These are phyloP conservation scores for Chelonus insularis DNA, from an alignment of 1,140 invertebrate species.

Conservation along the genomic window DNA sequence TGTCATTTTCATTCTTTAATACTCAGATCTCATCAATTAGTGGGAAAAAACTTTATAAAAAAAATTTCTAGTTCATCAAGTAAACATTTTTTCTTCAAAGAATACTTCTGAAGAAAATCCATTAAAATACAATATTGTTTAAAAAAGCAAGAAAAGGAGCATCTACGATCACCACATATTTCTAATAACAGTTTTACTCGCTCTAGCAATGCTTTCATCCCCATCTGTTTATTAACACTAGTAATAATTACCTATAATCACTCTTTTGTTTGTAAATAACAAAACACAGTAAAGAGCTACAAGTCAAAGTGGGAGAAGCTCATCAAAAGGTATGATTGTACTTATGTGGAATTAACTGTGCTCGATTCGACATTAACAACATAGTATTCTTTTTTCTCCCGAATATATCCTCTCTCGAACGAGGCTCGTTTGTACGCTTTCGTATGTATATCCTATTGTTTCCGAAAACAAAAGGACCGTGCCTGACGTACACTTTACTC, in stretches of 20 bases:
- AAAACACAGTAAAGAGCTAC: background rate
- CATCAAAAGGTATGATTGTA: background rate
- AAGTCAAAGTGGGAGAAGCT: background rate
- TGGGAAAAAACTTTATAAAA: too few relatives aligned
- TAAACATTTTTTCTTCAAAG: too few relatives aligned
- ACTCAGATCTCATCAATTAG: too few relatives aligned
- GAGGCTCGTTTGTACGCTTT: constrained; percentile 3
- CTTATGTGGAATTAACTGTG: constrained; percentile 9
- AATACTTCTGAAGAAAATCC: too few relatives aligned
- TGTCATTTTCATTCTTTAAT: too few relatives aligned
- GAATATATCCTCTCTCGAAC: background rate
- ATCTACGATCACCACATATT: constrained; percentile 6
- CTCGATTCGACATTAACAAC: constrained; percentile 4
- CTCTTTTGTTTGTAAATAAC: background rate
- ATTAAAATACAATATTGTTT: too few relatives aligned
- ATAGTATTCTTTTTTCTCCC: background rate
- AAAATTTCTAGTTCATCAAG: too few relatives aligned
- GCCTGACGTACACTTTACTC: background rate
- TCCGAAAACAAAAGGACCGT: constrained; percentile 12
- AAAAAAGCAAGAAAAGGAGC: too few relatives aligned
- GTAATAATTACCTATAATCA: constrained; percentile 19
- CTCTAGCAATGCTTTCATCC: background rate
- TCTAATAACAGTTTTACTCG: background rate
- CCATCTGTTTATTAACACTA: background rate
- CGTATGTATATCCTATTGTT: constrained; percentile 12